Base-by-base conservation (phyloP, 2,888 invertebrate species). In the Torymus texanus region DNA sequence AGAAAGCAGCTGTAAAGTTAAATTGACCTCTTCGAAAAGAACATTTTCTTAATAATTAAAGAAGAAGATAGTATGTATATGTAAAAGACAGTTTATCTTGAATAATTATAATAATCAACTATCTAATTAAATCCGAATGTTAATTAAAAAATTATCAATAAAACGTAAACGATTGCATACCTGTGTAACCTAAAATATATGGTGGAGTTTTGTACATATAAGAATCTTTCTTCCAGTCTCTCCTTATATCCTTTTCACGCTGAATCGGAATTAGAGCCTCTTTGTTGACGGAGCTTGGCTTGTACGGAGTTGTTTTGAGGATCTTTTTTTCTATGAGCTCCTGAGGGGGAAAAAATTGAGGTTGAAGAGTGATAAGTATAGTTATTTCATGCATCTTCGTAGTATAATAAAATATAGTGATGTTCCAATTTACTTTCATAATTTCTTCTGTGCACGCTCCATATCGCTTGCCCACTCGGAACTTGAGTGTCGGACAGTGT, bases 151-250 rank as follows among this genome's bases (percentile, higher is more conserved):
- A 41, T 41, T 8, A 8, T 41, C 8, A 41, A 41, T 41, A 41
- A 8, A 41, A 41, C 5, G 8, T 41, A 0, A 41, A 8, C 5
- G 41, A 14, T 18, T 56, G 0, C 56, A 83, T 88, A 90, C 94
- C 94, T 78, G 94, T 94, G 88, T 94, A 94, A 16, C 94, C 94
- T 16, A 94, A 92, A 89, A 94, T 93, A 87, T 93, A 94, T 0
- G 89, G 89, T 1, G 89, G 86, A 16, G 87, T 72, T 82, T 88
- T 88, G 82, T 86, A 87, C 2, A 85, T 66, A 59, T 84, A 84
- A 2, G 85, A 74, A 51, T 89, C 88, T 29, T 85, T 88, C 72
- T 87, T 88, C 86, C 86, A 88, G 73, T 88, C 86, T 71, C 85
- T 83, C 72, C 85, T 84, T n/a, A 86, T 84, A 18, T 89, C 90